These are phyloP conservation scores for Aplysina aerophoba DNA, from an alignment of 37 sponge, comb jelly and placozoan genomes.

Conservation along the genomic window DNA sequence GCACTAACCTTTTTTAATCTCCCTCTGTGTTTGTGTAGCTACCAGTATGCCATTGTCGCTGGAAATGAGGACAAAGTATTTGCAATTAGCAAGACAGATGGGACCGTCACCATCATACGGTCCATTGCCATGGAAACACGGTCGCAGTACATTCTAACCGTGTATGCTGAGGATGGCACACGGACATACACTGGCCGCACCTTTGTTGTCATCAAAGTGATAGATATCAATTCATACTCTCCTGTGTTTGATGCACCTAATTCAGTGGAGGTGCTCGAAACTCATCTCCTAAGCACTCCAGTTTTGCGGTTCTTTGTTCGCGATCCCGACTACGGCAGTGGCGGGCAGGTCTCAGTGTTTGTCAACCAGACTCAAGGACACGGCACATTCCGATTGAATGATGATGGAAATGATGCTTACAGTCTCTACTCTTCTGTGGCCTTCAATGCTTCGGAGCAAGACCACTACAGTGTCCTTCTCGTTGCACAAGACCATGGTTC, in stretches of 20 bases:
- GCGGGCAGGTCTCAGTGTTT: neutral
- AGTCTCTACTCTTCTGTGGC: neutral
- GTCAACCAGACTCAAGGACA: neutral
- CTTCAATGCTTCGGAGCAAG: slow-evolving; percentile 17
- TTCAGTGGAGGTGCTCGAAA: neutral
- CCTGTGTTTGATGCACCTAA: slow-evolving; percentile 8
- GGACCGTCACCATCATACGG: neutral
- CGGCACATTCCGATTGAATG: neutral
- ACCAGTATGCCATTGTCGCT: neutral
- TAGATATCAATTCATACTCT: slow-evolving; percentile 3
- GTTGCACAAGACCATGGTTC: neutral
- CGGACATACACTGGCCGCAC: neutral
- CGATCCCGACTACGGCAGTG: neutral
- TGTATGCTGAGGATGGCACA: neutral
- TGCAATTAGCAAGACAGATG: neutral
- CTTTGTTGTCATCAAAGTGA: neutral
- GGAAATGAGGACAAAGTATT: neutral
- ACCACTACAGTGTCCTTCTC: neutral
- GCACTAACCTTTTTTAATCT: no score
- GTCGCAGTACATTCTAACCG: neutral
- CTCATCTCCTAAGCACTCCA: neutral
- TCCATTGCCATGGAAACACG: neutral
- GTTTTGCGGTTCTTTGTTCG: neutral
- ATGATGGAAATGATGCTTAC: neutral
- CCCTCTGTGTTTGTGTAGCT: neutral